Conservation (phyloP, 2,888 invertebrate species). For the Oegoconia quadripuncta region DNA sequence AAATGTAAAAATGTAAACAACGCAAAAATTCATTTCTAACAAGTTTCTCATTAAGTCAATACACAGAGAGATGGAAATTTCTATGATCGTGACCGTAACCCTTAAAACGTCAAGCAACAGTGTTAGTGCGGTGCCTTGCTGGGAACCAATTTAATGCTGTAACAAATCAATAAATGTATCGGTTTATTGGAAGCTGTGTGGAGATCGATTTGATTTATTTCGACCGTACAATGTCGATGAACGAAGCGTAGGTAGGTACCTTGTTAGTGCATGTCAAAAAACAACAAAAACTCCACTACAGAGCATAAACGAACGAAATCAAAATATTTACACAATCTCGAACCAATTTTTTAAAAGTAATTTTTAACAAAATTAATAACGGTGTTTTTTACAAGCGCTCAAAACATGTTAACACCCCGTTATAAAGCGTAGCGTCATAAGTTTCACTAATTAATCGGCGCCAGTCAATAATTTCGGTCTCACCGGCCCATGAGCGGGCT, state of each 20-base stretch:
- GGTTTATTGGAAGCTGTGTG: slow-evolving; percentile 76
- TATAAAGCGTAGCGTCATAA: slow-evolving; percentile 56
- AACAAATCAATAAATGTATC: slow-evolving; percentile 79
- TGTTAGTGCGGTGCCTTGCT: slow-evolving; percentile 60
- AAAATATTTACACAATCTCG: no score
- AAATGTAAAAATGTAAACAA: not conserved
- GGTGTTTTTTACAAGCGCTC: slow-evolving; percentile 43
- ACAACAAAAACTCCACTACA: slow-evolving; percentile 39
- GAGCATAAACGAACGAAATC: slow-evolving; percentile 33
- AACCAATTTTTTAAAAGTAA: no score
- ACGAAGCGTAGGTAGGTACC: slow-evolving; percentile 61
- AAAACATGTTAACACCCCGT: slow-evolving; percentile 54
- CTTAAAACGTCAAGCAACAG: slow-evolving; percentile 37
- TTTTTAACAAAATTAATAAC: slow-evolving; percentile 32
- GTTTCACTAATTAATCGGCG: slow-evolving; percentile 74
- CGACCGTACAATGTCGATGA: slow-evolving; percentile 57
- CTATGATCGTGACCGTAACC: slow-evolving; percentile 53
- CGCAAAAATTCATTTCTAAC: not conserved
- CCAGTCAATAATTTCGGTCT: slow-evolving; percentile 57
- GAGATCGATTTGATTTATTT: slow-evolving; percentile 76
- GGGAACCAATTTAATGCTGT: slow-evolving; percentile 77
- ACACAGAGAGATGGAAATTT: slow-evolving; percentile 5
- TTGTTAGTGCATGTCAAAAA: slow-evolving; percentile 76
- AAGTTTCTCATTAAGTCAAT: not conserved
- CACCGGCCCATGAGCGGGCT: slow-evolving; percentile 42